Conservation (phyloP, 2,888 invertebrate genomes). For the Cremastinae sp. region DNA sequence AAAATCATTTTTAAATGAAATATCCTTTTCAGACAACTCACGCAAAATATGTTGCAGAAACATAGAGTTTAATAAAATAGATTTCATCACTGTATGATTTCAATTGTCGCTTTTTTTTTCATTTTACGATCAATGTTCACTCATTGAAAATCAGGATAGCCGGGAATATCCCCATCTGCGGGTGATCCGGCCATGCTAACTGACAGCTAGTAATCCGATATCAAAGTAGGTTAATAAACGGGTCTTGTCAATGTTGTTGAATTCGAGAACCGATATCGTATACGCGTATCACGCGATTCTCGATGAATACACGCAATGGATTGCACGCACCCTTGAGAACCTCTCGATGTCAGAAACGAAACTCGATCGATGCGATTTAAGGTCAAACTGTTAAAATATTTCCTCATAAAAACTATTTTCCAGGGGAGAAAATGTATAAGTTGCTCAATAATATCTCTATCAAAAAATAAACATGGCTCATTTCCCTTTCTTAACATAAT, state of each 20-base stretch:
- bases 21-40: too few relatives aligned
- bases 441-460: too few relatives aligned
- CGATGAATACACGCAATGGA: slow-evolving; percentile 65
- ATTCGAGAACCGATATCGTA: slow-evolving; percentile 74
- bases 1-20: too few relatives aligned
- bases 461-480: too few relatives aligned
- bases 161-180: slow-evolving; percentile 71
- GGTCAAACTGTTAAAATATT: neutral
- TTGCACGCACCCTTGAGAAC: slow-evolving; percentile 67
- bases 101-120: too few relatives aligned
- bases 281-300: slow-evolving; percentile 73
- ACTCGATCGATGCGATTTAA: slow-evolving; percentile 1
- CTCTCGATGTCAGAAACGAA: slow-evolving; percentile 8
- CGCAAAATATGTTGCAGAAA: slow-evolving; percentile 19
- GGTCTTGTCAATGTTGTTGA: slow-evolving; percentile 74
- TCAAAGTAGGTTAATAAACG: slow-evolving; percentile 77
- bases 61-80: slow-evolving; percentile 36
- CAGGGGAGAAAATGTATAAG: too few relatives aligned
- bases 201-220: slow-evolving; percentile 67
- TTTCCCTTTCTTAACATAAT: neutral
- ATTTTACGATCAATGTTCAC: too few relatives aligned
- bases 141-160: too few relatives aligned
- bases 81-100: slow-evolving; percentile 23
- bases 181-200: slow-evolving; percentile 55
- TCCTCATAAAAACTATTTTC: neutral